Base-by-base conservation (phyloP, 1,140 invertebrate genomes). In the Heliconius eleuchia region DNA sequence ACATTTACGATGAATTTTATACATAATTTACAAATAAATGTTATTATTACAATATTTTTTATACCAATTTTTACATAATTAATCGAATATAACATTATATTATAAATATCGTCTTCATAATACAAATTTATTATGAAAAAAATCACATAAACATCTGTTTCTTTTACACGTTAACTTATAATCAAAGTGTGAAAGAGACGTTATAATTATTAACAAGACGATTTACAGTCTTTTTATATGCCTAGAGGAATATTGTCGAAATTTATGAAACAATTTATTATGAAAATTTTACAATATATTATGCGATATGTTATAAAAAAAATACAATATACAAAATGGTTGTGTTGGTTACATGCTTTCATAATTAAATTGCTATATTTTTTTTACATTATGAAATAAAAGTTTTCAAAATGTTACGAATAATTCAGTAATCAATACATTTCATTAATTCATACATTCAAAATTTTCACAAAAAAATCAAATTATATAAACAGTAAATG, bases 11-110 rank as follows among this genome's bases (percentile, higher is more conserved):
- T 34, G 57, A 27, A 70, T 76, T 76, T 76, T 76, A 30, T 76
- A 77, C 70, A 77, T 55, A 77, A 72, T 77, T 77, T 77, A 71
- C 76, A 71, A 76, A 76, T 76, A 30, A 76, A 76, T 46, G 9
- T 23, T 66, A 66, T 66, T 66, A 66, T 76, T 50, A 76, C 42
- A 76, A 70, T 70, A 76, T 18, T 76, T 70, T 60, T 46, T 76
- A 42, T 74, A 23, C 74, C 74, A 76, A 76, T 76, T 70, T 70
- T 71, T 42, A 39, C 18, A 75, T 57, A 34, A 76, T 66, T 52
- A 76, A 76, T 76, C 74, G 66, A 76, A 70, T 76, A 76, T 19
- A 76, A 76, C 60, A 76, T 70, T 76, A 60, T 70, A 30, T 30
- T 66, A 30, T 66, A 66, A 66, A 66, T 30, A 66, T 66, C 60